These are phyloP conservation scores for Nothobranchius furzeri DNA, from an alignment of 2,113 vertebrate genomes.

Conservation along the genomic window DNA sequence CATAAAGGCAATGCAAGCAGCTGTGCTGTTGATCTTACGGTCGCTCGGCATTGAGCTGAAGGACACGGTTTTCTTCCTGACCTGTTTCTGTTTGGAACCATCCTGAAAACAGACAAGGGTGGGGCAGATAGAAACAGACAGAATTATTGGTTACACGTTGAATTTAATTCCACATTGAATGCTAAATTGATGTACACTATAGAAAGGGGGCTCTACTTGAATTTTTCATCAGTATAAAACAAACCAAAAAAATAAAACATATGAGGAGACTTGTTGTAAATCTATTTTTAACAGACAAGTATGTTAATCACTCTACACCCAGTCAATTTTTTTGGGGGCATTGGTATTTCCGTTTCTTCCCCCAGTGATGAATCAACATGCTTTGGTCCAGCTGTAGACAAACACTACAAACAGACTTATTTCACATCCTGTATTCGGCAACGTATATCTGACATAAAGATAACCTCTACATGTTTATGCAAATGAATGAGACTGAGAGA, in stretches of 20 bases:
- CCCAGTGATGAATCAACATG: constrained; percentile 1
- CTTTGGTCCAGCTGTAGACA: not conserved
- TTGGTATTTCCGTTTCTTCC: not conserved
- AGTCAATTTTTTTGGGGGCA: too few relatives aligned
- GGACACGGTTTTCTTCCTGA: constrained; percentile 90
- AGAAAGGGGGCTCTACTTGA: too few relatives aligned
- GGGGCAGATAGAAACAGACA: constrained; percentile 10
- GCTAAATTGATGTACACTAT: too few relatives aligned
- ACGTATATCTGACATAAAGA: not conserved
- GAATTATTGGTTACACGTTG: constrained; percentile 28
- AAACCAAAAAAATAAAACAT: too few relatives aligned
- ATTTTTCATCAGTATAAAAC: too few relatives aligned
- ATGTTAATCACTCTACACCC: too few relatives aligned
- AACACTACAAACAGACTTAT: not conserved
- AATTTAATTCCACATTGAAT: constrained; percentile 9
- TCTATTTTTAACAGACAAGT: too few relatives aligned
- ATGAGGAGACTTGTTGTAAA: too few relatives aligned
- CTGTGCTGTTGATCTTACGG: constrained; percentile 91
- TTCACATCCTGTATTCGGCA: constrained; percentile 7
- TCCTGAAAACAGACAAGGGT: constrained; percentile 76
- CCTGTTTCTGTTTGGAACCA: constrained; percentile 85
- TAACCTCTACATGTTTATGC: constrained; percentile 6
- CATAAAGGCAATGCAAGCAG: constrained; percentile 93
- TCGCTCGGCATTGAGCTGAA: constrained; percentile 93
- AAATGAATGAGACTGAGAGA: constrained; percentile 29